Percentiles rank a stretch among this genome's conserved stretches.
phyloP scores from a whole-genome alignment of 92 coral and sea anemone species.

The Epizoanthus fatuus region DNA sequence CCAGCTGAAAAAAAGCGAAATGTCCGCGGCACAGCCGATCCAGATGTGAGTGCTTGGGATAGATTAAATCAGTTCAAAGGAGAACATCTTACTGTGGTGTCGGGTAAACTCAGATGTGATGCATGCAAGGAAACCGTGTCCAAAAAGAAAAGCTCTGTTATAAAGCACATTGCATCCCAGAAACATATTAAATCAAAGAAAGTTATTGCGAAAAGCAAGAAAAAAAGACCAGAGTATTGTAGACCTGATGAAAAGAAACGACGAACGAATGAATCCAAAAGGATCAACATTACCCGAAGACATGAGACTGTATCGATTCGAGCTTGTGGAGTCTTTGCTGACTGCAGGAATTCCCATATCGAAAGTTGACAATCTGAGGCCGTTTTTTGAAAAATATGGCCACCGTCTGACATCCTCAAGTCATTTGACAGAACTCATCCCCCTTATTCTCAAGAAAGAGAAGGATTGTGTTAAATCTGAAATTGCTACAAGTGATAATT shows the following conservation, averaged over 20 bases:
- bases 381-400: constrained; percentile 70
- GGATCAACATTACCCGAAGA: constrained; percentile 49
- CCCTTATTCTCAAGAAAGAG: constrained; percentile 66
- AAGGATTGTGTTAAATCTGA: constrained; percentile 60
- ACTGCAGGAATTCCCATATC: constrained; percentile 46
- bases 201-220: constrained; percentile 36
- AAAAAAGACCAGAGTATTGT: constrained; percentile 34
- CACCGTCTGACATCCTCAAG: constrained; percentile 65
- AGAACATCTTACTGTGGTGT: constrained; percentile 54
- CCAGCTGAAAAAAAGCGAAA: constrained; percentile 52
- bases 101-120: constrained; percentile 52
- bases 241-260: constrained; percentile 42
- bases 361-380: constrained; percentile 58
- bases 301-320: constrained; percentile 50
- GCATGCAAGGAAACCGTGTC: constrained; percentile 59
- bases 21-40: constrained; percentile 61
- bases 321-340: constrained; percentile 19
- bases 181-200: constrained; percentile 40
- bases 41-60: constrained; percentile 67
- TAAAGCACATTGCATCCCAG: constrained; percentile 41
- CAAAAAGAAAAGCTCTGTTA: constrained; percentile 43
- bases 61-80: constrained; percentile 68
- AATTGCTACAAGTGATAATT: constrained; percentile 24
- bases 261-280: constrained; percentile 32
- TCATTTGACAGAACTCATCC: constrained; percentile 66